Evolutionary conservation across 1,140 invertebrate genomes (phyloP), one percentile per base, ranked within the genome.

Genomic region (Antheraea mylitta): DNA sequence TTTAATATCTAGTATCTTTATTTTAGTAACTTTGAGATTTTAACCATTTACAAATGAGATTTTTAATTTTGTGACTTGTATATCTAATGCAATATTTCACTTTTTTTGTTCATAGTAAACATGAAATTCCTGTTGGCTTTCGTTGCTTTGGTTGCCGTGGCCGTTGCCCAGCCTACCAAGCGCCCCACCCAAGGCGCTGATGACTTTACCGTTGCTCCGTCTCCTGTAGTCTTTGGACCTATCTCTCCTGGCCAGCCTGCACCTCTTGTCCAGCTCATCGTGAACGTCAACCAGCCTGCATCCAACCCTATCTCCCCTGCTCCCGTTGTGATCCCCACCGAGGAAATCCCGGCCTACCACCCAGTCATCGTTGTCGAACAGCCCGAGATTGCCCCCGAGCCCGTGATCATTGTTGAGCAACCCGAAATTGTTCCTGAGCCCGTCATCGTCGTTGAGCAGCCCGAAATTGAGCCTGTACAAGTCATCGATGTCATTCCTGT

Each of bases 71-170:
- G 4, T 30, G 22, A 30, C 22, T 30, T 30, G 22, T 2, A 30
- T 30, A 30, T 30, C 22, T 30, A 2, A 30, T 30, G 22, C 22
- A 30, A 1, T 30, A 30, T 30, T 30, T 30, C n/a, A n/a, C 53
- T 58, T 61, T 60, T 13, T 16, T 19, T 42, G 38, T 77, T 63
- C 66, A 61, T 61, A 63, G 42, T 18, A 60, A 83, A 75, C 62
- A 88, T 88, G 86, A 86, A 88, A 79, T 85, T 79, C 79, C 72
- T 86, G 71, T 60, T 85, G 62, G 79, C 74, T 4, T 71, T 86
- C 67, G 73, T 73, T 19, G 72, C 78, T 30, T 30, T 89, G 67
- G 76, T 72, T 42, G 83, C 79, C 30, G 74, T 82, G 61, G 76
- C 86, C 7, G 77, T 74, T 53, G 81, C 83, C 70, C 66, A 45